Evolutionary conservation across 2,113 vertebrate genomes (phyloP).

Genomic region (Sinocyclocheilus maitianheensis): DNA sequence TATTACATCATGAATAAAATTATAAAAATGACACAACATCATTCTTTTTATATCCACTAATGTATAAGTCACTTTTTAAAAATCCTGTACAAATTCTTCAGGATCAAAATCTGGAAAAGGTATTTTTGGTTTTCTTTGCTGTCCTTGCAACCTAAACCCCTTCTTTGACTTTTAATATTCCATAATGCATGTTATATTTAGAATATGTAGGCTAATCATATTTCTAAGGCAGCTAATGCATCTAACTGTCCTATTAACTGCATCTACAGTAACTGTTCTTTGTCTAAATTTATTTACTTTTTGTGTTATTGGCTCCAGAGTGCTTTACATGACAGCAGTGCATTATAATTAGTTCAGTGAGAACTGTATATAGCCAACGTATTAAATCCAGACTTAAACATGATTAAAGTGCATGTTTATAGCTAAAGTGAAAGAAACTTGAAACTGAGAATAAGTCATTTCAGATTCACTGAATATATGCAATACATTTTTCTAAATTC

Average conservation of each 20-base stretch:
- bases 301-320: not conserved
- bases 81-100: not conserved
- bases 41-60: not conserved
- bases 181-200: not conserved
- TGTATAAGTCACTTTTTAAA: not conserved
- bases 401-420: conserved; percentile 4
- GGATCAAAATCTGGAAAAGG: not conserved
- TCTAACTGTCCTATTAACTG: not conserved
- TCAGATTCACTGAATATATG: not conserved
- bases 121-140: not conserved
- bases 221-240: conserved; percentile 6
- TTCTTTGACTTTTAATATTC: not conserved
- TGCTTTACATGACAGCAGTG: not conserved
- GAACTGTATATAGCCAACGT: not conserved
- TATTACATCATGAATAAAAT: not conserved
- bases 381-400: not conserved
- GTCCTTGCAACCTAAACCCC: not conserved
- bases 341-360: not conserved
- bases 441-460: not conserved
- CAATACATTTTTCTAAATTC: conserved; percentile 8
- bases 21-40: not conserved
- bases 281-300: not conserved
- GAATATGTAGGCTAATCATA: not conserved
- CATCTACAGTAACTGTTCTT: not conserved
- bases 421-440: conserved; percentile 11